Evolutionary conservation across 1,140 invertebrate species (phyloP).

Genomic region (Gerris buenoi): DNA sequence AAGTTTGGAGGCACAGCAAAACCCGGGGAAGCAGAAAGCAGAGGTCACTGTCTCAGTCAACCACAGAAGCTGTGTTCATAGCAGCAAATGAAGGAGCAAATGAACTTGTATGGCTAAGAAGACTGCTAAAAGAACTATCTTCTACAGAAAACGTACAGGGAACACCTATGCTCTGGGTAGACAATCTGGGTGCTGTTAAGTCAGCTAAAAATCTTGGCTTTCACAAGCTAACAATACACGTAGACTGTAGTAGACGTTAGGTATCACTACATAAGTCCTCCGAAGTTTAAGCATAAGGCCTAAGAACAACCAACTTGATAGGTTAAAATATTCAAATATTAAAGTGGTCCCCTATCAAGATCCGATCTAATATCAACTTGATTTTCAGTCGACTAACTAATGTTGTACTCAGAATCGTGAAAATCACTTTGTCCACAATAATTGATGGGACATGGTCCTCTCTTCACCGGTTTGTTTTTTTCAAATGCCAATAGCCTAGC

Average conservation of each 20-base stretch:
- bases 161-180: conserved; percentile 19
- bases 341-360: too few species aligned
- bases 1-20: conserved; percentile 4
- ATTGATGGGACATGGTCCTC: too few species aligned
- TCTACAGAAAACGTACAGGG: background rate
- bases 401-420: too few species aligned
- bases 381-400: too few species aligned
- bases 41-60: conserved; percentile 3
- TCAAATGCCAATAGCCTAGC: too few species aligned
- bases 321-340: too few species aligned
- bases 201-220: conserved; percentile 29
- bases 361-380: too few species aligned
- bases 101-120: conserved; percentile 3
- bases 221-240: conserved; percentile 30
- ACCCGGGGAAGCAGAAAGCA: conserved; percentile 1
- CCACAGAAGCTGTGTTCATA: conserved; percentile 2
- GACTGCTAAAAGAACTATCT: conserved; percentile 2
- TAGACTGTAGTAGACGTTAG: conserved; percentile 28
- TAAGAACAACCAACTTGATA: too few species aligned
- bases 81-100: background rate
- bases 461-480: too few species aligned
- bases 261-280: conserved; percentile 29
- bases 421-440: too few species aligned
- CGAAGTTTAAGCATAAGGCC: too few species aligned
- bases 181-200: conserved; percentile 26